phyloP scores from a whole-genome alignment of 2,888 invertebrate genomes.

The Melanostoma mellinum region DNA sequence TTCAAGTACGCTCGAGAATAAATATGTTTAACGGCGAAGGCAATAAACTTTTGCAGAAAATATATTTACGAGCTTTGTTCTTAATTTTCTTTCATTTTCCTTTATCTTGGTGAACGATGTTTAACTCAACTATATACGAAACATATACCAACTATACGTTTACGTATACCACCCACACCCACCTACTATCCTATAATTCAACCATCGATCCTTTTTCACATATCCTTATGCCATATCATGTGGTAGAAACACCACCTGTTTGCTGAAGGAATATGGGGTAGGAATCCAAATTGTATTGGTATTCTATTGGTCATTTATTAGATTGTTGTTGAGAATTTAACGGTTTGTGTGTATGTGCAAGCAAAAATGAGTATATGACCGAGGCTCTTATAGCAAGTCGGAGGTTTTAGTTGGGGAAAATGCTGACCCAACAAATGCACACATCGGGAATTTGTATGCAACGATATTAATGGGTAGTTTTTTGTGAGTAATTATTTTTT shows the following conservation, averaged over 20 bases:
- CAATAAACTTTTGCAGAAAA: conserved; percentile 75
- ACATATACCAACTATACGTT: neutral
- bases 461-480: too few relatives aligned
- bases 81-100: conserved; percentile 74
- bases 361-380: conserved; percentile 36
- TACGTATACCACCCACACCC: conserved; percentile 18
- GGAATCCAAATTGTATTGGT: conserved; percentile 2
- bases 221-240: conserved; percentile 48
- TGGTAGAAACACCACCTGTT: conserved; percentile 62
- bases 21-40: conserved; percentile 74
- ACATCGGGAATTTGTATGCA: too few relatives aligned
- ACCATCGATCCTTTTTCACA: conserved; percentile 62
- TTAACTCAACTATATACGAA: conserved; percentile 38
- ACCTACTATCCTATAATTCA: conserved; percentile 32
- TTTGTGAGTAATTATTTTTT: too few relatives aligned
- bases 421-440: too few relatives aligned
- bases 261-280: conserved; percentile 17
- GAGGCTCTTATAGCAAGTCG: neutral
- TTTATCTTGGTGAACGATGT: conserved; percentile 56
- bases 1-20: conserved; percentile 58
- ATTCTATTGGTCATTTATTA: conserved; percentile 56
- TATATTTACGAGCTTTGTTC: conserved; percentile 75
- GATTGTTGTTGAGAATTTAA: conserved; percentile 49
- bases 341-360: conserved; percentile 21
- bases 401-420: too few relatives aligned